Conservation (phyloP, 2,113 vertebrate genomes). For the Nothoprocta pentlandii region DNA sequence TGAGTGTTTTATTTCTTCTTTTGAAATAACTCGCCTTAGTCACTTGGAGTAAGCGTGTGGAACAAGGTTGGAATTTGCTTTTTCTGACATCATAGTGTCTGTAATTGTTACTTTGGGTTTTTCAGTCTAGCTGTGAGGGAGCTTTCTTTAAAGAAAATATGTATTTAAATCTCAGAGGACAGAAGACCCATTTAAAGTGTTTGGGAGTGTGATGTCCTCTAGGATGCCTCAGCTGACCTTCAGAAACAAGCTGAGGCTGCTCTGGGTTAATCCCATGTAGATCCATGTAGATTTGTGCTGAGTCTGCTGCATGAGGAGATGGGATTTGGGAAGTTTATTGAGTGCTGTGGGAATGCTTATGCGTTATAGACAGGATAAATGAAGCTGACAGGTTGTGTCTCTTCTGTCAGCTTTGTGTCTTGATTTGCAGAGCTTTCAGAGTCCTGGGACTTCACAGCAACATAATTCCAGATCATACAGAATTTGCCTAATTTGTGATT, state of each 20-base stretch:
- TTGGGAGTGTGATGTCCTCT: background rate
- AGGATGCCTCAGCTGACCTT: background rate
- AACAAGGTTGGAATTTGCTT: background rate
- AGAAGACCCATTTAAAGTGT: background rate
- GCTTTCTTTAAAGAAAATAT: background rate
- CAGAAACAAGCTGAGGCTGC: background rate
- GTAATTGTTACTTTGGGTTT: background rate
- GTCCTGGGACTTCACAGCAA: background rate
- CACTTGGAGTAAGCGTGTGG: background rate
- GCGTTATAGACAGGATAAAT: background rate
- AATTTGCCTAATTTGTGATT: background rate
- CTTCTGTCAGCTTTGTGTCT: constrained; percentile 2
- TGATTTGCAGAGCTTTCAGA: constrained; percentile 10
- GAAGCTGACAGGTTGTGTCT: background rate
- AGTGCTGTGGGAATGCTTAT: background rate
- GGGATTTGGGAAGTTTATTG: background rate
- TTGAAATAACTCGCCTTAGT: background rate
- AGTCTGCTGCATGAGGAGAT: background rate
- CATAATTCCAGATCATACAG: background rate
- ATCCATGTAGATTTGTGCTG: background rate
- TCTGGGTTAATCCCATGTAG: background rate
- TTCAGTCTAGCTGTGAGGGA: background rate
- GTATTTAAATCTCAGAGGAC: background rate
- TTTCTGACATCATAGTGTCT: background rate
- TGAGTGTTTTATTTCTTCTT: background rate